Percentiles rank a stretch among this genome's conserved stretches.
These are phyloP conservation scores for Ctenicera cuprea DNA, from an alignment of 2,888 invertebrate genomes.

Conservation along the genomic window DNA sequence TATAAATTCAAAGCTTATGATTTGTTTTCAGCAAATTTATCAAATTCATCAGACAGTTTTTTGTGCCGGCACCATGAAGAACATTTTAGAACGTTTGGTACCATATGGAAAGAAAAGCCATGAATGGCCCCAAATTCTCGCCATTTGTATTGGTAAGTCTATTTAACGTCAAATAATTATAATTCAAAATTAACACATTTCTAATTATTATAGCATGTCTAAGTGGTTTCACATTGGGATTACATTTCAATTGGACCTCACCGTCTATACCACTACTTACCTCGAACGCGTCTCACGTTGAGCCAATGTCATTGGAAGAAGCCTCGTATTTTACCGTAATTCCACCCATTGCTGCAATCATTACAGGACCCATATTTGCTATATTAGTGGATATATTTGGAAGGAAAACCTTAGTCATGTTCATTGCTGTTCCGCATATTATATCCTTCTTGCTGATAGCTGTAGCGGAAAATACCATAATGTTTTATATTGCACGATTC, in stretches of 20 bases:
- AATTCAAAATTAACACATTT: background rate
- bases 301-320: constrained; percentile 56
- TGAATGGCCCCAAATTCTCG: constrained; percentile 49
- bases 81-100: background rate
- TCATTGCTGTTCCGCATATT: constrained; percentile 64
- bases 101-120: constrained; percentile 7
- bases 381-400: constrained; percentile 62
- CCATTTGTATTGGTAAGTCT: constrained; percentile 53
- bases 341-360: constrained; percentile 61
- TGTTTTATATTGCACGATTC: constrained; percentile 49
- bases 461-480: constrained; percentile 17
- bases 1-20: too few relatives aligned
- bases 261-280: constrained; percentile 52
- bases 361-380: constrained; percentile 60
- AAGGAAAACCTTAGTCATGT: constrained; percentile 62
- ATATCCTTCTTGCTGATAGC: constrained; percentile 61
- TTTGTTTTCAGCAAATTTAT: too few relatives aligned
- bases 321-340: constrained; percentile 66
- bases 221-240: constrained; percentile 53
- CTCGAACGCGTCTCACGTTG: constrained; percentile 36
- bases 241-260: constrained; percentile 54
- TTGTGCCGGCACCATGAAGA: too few relatives aligned
- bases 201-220: constrained; percentile 49
- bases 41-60: too few relatives aligned
- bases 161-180: background rate